Evolutionary conservation across 1,140 invertebrate species (phyloP).

Genomic region (Chironomus striatipennis): DNA sequence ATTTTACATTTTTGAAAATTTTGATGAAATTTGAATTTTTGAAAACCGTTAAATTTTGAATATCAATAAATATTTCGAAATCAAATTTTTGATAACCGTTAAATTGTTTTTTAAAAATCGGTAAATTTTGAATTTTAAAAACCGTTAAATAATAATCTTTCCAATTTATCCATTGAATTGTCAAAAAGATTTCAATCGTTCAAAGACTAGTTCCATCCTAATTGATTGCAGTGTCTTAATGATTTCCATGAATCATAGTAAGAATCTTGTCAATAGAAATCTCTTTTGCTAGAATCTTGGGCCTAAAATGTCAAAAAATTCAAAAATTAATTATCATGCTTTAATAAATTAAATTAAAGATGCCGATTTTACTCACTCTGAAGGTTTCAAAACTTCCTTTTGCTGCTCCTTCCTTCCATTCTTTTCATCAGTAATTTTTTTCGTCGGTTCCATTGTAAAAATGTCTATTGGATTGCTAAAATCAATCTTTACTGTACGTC

Average conservation of each 20-base stretch:
- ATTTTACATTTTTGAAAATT: too few relatives aligned
- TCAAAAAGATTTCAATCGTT: too few relatives aligned
- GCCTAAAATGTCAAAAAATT: not conserved
- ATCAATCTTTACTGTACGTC: not conserved
- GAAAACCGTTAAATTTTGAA: too few relatives aligned
- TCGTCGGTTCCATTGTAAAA: constrained; percentile 5
- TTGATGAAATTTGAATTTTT: too few relatives aligned
- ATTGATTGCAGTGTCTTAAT: not conserved
- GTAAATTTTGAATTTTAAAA: too few relatives aligned
- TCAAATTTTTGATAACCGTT: too few relatives aligned
- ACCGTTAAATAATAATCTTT: too few relatives aligned
- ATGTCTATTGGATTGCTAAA: not conserved
- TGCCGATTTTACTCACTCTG: not conserved
- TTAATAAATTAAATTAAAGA: not conserved
- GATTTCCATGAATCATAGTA: not conserved
- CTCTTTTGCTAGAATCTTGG: not conserved
- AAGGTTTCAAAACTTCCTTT: not conserved
- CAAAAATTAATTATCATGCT: not conserved
- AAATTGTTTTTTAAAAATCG: too few relatives aligned
- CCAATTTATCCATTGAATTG: too few relatives aligned
- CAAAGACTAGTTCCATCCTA: too few relatives aligned
- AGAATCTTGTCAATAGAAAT: not conserved
- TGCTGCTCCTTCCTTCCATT: not conserved
- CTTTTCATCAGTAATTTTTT: not conserved
- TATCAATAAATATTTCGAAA: too few relatives aligned